Base-by-base conservation (phyloP, 2,797 vertebrate genomes). In the Ptychadena robeensis region DNA sequence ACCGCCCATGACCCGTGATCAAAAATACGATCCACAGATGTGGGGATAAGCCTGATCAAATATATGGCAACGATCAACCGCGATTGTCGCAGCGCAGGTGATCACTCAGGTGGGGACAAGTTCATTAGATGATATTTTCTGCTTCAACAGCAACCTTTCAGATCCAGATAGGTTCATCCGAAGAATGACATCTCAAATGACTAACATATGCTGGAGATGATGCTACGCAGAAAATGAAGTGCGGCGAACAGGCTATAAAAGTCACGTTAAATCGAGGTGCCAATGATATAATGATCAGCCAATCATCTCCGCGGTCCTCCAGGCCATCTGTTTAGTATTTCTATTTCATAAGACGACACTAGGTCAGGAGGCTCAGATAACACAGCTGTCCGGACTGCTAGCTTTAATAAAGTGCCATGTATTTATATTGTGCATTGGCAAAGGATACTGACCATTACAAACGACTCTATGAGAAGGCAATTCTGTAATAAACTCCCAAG, bases 211-310 rank as follows among this genome's bases (percentile, higher is more conserved):
- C 59, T 61, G n/a, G 27, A 11, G 28, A 61, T 61, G 59, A 25
- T 61, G 9, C 59, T 61, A 25, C 15, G 27, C 59, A 28, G 25
- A 61, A 28, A 25, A 61, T 61, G 59, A 28, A 61, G 59, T 61
- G 59, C 27, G 11, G 25, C 9, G 25, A 61, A 61, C 2, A 28
- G 59, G 59, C 59, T 61, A 61, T 61, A 61, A 61, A 61, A 61
- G 59, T 61, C n/a, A 28, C 11, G 59, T 28, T 61, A 28, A 61
- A 61, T 25, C 27, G n/a, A 25, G 59, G 28, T 25, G 9, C n/a
- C 59, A 10, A 61, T 61, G 59, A 61, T 61, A 61, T 97, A 78
- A 44, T 68, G 53, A 57, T 27, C 30, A 4, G 57, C 12, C 61
- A 38, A 64, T 75, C 57, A 44, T 38, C 57, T 74, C 57, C n/a